Base-by-base conservation (phyloP, 2,888 invertebrate genomes). In the Achlya flavicornis region DNA sequence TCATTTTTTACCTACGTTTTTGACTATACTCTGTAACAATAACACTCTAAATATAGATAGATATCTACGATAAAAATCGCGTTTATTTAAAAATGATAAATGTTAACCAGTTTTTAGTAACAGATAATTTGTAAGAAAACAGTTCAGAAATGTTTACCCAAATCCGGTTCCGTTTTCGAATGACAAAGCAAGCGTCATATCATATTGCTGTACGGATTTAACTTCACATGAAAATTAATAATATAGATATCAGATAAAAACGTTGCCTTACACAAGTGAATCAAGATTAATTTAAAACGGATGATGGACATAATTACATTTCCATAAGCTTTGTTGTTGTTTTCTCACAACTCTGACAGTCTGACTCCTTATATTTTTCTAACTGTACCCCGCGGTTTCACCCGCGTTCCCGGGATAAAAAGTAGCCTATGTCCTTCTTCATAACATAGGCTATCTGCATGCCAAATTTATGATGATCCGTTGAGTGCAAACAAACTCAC, bases 121-220 rank as follows among this genome's bases (percentile, higher is more conserved):
- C n/a, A n/a, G 10, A 46, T 3, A 43, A 43, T 0, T 14, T 14
- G 10, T n/a, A 5, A 14, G 3, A 43, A 46, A 46, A 46, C 6
- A 46, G n/a, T 46, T 16, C 10, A 19, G 19, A 53, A 58, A 63
- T 63, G 61, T 35, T 32, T 65, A 58, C 64, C 65, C 43, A 64
- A 81, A 72, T 79, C 61, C 78, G 70, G 64, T 76, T 16, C 75
- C 70, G 48, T 58, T 57, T 26, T 66, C 57, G 63, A 66, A 73
- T 75, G 67, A 77, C 78, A 77, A 82, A 78, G 74, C 73, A 74
- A 71, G 78, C 78, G 70, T 77, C 75, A 79, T 81, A 81, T 77
- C 75, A 79, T 81, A 81, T 81, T 81, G 81, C 79, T 66, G 75
- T 73, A 71, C 74, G 67, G 74, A 72, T 74, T 75, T 77, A 67